These are phyloP conservation scores for Oryzias woworae DNA, from an alignment of 2,113 vertebrate species.

Conservation along the genomic window DNA sequence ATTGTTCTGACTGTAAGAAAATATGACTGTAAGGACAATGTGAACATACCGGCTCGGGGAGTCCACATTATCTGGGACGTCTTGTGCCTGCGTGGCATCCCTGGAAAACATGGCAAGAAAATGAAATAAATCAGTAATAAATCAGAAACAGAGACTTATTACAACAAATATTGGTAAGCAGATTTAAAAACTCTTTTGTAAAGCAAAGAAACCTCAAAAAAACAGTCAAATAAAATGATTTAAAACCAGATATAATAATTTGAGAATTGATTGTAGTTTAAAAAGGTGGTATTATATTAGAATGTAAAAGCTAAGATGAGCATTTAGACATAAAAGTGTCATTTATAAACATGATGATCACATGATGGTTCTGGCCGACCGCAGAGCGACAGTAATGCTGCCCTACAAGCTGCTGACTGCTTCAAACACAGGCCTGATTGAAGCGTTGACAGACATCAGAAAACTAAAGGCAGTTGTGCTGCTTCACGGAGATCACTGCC, in stretches of 20 bases:
- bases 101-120: conserved; percentile 60
- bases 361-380: no score
- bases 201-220: no score
- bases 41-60: conserved; percentile 61
- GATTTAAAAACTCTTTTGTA: no score
- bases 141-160: neutral
- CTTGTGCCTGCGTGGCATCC: conserved; percentile 42
- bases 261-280: no score
- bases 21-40: conserved; percentile 3
- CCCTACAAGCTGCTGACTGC: conserved; percentile 30
- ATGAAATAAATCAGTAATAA: neutral
- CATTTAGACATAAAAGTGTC: neutral
- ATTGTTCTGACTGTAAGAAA: neutral
- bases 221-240: no score
- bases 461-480: neutral
- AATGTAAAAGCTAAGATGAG: neutral
- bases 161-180: no score
- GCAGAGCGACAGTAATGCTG: conserved; percentile 22
- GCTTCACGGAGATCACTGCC: neutral
- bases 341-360: no score
- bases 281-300: no score
- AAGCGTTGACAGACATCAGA: neutral
- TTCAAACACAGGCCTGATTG: neutral
- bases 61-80: conserved; percentile 40
- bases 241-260: no score